Conservation (phyloP, 1,140 invertebrate genomes). For the Melitaea cinxia region DNA sequence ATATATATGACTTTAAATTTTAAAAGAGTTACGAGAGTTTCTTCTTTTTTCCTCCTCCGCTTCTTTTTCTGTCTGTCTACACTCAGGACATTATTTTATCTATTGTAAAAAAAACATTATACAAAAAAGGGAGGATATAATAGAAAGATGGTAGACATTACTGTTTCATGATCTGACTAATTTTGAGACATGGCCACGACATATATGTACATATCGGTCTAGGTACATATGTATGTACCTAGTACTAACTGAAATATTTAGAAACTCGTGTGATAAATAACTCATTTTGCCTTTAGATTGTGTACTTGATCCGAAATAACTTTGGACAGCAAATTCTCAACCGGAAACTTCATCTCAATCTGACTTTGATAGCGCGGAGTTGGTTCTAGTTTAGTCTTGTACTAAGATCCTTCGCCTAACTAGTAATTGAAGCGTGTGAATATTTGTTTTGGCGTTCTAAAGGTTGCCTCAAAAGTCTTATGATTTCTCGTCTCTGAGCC, state of each 20-base stretch:
- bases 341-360: slow-evolving; percentile 18
- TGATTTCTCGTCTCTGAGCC: too few relatives aligned
- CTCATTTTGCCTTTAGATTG: slow-evolving; percentile 16
- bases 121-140: too few relatives aligned
- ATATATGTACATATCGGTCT: not conserved
- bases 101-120: too few relatives aligned
- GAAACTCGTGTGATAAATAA: slow-evolving; percentile 25
- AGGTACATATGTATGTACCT: not conserved
- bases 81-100: too few relatives aligned
- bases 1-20: too few relatives aligned
- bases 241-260: not conserved
- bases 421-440: slow-evolving; percentile 29
- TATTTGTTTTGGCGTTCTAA: slow-evolving; percentile 14
- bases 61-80: too few relatives aligned
- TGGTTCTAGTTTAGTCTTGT: slow-evolving; percentile 24
- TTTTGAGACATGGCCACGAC: not conserved
- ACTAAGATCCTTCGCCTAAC: slow-evolving; percentile 28
- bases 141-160: too few relatives aligned
- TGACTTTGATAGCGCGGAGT: slow-evolving; percentile 26
- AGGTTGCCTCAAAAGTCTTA: too few relatives aligned
- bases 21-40: too few relatives aligned
- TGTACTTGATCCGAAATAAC: slow-evolving; percentile 21
- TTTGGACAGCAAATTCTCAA: slow-evolving; percentile 29
- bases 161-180: not conserved
- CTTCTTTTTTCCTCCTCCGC: too few relatives aligned